A percentile compares a stretch with the other conserved stretches of the same genome.
Evolutionary conservation across 2,888 invertebrate species (phyloP).

Genomic region (Pterostichus niger): DNA sequence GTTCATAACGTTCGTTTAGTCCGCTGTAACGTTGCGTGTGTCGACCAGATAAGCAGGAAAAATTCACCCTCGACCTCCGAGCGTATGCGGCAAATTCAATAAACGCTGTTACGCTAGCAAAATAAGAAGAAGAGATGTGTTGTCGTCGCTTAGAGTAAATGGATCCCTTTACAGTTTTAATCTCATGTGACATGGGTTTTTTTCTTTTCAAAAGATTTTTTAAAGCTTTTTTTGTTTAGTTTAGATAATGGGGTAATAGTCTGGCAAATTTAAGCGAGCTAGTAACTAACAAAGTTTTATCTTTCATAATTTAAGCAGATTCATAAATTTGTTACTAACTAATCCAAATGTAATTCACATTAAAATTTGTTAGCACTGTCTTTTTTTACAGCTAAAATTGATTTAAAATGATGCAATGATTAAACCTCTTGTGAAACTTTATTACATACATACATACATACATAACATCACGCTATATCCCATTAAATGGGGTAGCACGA

Average conservation of each 20-base stretch:
- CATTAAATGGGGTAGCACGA: too few species aligned
- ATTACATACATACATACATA: too few species aligned
- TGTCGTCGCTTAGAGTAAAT: conserved; percentile 36
- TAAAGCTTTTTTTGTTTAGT: background rate
- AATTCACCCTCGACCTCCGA: background rate
- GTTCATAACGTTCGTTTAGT: conserved; percentile 2
- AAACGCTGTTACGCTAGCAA: conserved; percentile 15
- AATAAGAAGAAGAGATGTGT: conserved; percentile 35
- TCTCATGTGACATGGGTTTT: conserved; percentile 15
- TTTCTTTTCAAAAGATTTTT: conserved; percentile 7
- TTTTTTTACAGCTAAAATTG: too few species aligned
- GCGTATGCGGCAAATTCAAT: conserved; percentile 36
- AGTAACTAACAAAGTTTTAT: too few species aligned
- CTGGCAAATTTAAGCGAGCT: too few species aligned
- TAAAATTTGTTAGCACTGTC: too few species aligned
- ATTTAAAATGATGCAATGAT: too few species aligned
- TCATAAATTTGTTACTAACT: too few species aligned
- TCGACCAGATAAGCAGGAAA: conserved; percentile 31
- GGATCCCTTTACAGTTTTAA: conserved; percentile 39
- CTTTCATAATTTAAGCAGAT: too few species aligned
- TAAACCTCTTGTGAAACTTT: too few species aligned
- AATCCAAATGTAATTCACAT: too few species aligned
- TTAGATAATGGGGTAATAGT: background rate
- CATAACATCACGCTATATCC: too few species aligned
- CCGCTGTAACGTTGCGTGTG: conserved; percentile 24